phyloP scores from a whole-genome alignment of 2,888 invertebrate genomes.

The Scaptomyza polygonia region DNA sequence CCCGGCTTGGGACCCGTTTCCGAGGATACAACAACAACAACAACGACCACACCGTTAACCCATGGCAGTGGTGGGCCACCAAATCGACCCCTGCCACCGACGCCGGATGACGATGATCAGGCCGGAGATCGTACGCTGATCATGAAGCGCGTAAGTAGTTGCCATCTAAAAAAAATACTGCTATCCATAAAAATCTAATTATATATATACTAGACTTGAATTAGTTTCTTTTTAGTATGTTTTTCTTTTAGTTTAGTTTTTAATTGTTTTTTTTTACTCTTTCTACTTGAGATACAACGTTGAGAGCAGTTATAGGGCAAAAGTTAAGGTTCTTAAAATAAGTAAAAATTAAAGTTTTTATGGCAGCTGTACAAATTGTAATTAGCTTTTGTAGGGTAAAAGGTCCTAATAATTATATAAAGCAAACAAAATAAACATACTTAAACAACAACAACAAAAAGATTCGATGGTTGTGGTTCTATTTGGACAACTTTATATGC shows the following conservation, averaged over 20 bases:
- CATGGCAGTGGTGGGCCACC: constrained; percentile 90
- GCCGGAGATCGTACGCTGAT: constrained; percentile 94
- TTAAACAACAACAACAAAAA: constrained; percentile 14
- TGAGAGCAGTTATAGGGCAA: constrained; percentile 16
- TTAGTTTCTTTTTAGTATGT: constrained; percentile 42
- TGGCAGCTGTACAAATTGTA: constrained; percentile 73
- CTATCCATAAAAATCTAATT: constrained; percentile 8
- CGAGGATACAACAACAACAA: constrained; percentile 83
- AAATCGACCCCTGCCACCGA: constrained; percentile 96
- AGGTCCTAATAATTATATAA: constrained; percentile 43
- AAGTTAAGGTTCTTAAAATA: constrained; percentile 3
- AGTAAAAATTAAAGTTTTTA: constrained; percentile 1
- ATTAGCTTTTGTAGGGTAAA: constrained; percentile 68
- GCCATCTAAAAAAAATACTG: neutral
- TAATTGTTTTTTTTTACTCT: constrained; percentile 18
- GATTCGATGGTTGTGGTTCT: constrained; percentile 84
- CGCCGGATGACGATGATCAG: constrained; percentile 95
- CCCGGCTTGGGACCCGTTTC: constrained; percentile 88
- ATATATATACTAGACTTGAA: constrained; percentile 17
- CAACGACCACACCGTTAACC: constrained; percentile 81
- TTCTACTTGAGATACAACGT: constrained; percentile 43
- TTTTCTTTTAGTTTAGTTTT: constrained; percentile 40
- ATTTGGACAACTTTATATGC: constrained; percentile 57
- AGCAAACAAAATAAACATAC: constrained; percentile 10
- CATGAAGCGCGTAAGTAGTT: constrained; percentile 93